Base-by-base conservation (phyloP, 2,888 invertebrate genomes). In the Ypsolopha sequella region DNA sequence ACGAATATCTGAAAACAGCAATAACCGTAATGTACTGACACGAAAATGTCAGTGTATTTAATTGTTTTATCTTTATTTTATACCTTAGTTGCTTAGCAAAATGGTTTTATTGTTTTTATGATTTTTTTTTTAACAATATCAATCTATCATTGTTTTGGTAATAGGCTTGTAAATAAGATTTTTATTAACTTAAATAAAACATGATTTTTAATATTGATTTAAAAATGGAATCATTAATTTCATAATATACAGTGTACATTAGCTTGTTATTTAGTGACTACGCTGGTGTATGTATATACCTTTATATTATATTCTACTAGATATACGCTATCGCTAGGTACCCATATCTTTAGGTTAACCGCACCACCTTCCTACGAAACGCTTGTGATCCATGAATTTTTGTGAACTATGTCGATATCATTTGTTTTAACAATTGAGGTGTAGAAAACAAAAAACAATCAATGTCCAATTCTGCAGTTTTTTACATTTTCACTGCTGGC, bases 221-320 rank as follows among this genome's bases (percentile, higher is more conserved):
- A 50, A 45, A 50, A 48, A n/a, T 47, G 41, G 14, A 48, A 51
- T 48, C 7, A 53, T 52, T 46, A 53, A 49, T 54, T 51, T 57
- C 50, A 50, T 52, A 48, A 54, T 56, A 43, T 51, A 49, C 36
- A 70, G 63, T 75, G 66, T 74, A 73, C 70, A 71, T 64, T 73
- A 68, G 73, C 79, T 82, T 82, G 84, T 84, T 85, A 84, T 84
- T 80, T 84, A 84, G 80, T 82, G 69, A 72, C 76, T 80, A 80
- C 64, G 62, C 61, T 60, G 65, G 70, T 64, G 68, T 80, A 71
- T 76, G 69, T 78, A 71, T 62, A 66, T 72, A 73, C 69, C 61
- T 56, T 6, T 66, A 69, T 73, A 72, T 71, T 71, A 68, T 73
- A 66, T 68, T 69, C 67, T 68, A 61, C 54, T 61, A 67, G 67